These are phyloP conservation scores for Calliphora vomitoria DNA, from an alignment of 2,888 invertebrate genomes.

Conservation along the genomic window DNA sequence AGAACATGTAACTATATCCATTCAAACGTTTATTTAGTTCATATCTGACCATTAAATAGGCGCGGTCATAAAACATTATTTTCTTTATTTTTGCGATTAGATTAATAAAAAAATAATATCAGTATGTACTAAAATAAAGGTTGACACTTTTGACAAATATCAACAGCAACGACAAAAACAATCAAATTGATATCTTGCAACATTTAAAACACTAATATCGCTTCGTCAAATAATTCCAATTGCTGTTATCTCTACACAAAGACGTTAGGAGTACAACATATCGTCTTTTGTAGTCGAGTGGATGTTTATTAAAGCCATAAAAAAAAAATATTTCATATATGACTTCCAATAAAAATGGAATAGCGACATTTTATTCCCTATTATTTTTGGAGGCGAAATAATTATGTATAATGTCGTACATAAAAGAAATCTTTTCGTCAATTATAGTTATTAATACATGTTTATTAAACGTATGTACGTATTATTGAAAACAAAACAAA, in stretches of 20 bases:
- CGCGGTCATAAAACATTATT: slow-evolving; percentile 80
- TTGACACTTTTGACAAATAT: slow-evolving; percentile 55
- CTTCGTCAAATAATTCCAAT: slow-evolving; percentile 66
- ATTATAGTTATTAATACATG: slow-evolving; percentile 66
- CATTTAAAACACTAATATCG: slow-evolving; percentile 63
- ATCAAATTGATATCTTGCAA: slow-evolving; percentile 60
- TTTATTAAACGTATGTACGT: neutral
- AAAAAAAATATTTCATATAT: slow-evolving; percentile 79
- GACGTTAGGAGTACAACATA: slow-evolving; percentile 29
- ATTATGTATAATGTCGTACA: slow-evolving; percentile 13
- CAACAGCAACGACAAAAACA: neutral
- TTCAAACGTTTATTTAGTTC: neutral
- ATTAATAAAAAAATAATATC: slow-evolving; percentile 69
- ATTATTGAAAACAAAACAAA: neutral
- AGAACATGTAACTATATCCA: neutral
- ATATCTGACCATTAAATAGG: slow-evolving; percentile 72
- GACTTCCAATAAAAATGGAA: slow-evolving; percentile 82
- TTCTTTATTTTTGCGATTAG: slow-evolving; percentile 72
- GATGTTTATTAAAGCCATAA: slow-evolving; percentile 79
- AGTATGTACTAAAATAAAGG: slow-evolving; percentile 42
- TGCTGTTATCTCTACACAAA: slow-evolving; percentile 56
- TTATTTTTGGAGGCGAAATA: neutral
- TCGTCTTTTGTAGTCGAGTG: slow-evolving; percentile 30
- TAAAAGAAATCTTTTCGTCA: slow-evolving; percentile 79
- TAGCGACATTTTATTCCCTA: slow-evolving; percentile 80